phyloP scores from a whole-genome alignment of 37 sponge, comb jelly and placozoan genomes.

The Axinella damicornis region DNA sequence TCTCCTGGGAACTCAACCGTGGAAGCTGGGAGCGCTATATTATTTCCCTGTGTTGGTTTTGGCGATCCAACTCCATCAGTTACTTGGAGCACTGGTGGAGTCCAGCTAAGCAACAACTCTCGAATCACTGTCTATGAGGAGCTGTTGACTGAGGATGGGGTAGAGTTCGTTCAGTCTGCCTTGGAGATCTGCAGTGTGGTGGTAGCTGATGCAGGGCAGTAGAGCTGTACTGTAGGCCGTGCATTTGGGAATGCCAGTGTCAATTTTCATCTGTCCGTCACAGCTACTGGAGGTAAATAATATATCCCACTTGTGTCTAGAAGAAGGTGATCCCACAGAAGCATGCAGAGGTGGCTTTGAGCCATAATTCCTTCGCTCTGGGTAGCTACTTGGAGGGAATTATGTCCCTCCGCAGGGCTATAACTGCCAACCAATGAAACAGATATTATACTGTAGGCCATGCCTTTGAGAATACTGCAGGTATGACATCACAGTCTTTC shows the following conservation, averaged over 20 bases:
- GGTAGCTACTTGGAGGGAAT: too few species aligned
- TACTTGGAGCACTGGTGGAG: constrained; percentile 19
- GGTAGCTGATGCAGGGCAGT: not conserved
- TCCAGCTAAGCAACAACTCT: not conserved
- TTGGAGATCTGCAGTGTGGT: constrained; percentile 30
- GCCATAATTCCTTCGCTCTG: too few species aligned
- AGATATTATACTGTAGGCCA: too few species aligned
- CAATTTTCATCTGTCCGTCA: not conserved
- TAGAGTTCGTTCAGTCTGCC: constrained; percentile 15
- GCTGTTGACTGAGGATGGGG: not conserved
- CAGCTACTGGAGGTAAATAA: too few species aligned
- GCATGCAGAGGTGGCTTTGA: too few species aligned
- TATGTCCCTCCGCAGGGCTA: too few species aligned
- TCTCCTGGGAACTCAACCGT: constrained; percentile 3
- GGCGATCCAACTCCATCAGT: constrained; percentile 20
- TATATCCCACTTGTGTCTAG: too few species aligned
- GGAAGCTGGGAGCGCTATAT: not conserved
- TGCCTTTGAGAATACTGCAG: too few species aligned
- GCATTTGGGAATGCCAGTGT: not conserved
- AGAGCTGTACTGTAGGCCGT: constrained; percentile 21
- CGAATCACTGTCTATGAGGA: constrained; percentile 12
- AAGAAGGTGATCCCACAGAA: too few species aligned
- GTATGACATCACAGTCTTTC: too few species aligned
- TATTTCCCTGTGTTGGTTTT: constrained; percentile 23
- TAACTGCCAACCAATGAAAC: too few species aligned